phyloP scores from a whole-genome alignment of 2,888 invertebrate genomes.

The Thymelicus acteon region DNA sequence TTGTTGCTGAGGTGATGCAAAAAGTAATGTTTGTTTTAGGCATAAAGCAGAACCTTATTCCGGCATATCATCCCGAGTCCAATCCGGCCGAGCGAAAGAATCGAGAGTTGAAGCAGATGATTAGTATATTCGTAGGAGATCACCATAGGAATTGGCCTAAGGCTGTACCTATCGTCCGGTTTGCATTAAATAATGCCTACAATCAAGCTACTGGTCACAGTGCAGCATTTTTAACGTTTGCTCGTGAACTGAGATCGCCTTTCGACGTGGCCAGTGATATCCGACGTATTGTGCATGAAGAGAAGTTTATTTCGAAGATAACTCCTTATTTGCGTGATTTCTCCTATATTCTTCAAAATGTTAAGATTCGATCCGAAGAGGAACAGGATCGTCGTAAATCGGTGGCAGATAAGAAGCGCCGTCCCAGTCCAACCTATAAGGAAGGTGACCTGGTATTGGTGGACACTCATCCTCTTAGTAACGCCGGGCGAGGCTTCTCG shows the following conservation, averaged over 20 bases:
- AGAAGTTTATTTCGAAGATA: conserved; percentile 42
- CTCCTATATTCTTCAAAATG: conserved; percentile 6
- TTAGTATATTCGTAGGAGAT: conserved; percentile 43
- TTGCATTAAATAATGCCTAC: conserved; percentile 46
- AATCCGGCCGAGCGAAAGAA: conserved; percentile 55
- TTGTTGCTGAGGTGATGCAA: conserved; percentile 44
- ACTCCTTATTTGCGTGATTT: conserved; percentile 39
- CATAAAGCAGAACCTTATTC: conserved; percentile 43
- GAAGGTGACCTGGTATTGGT: conserved; percentile 39
- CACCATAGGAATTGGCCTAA: conserved; percentile 46
- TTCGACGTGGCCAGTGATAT: conserved; percentile 40
- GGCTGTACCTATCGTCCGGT: conserved; percentile 44
- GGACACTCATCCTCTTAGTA: conserved; percentile 38
- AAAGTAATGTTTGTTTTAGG: conserved; percentile 33
- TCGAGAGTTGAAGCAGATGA: conserved; percentile 48
- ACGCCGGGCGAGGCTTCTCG: conserved; percentile 26
- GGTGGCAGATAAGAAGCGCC: conserved; percentile 35
- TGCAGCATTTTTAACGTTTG: conserved; percentile 49
- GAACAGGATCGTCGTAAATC: conserved; percentile 40
- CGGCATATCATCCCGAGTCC: conserved; percentile 52
- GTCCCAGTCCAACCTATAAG: conserved; percentile 32
- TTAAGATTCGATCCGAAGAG: conserved; percentile 11
- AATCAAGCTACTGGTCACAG: conserved; percentile 42
- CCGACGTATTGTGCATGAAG: conserved; percentile 25
- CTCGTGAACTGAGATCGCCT: conserved; percentile 45